Base-by-base conservation (phyloP, 2,797 vertebrate genomes). In the Loriculus beryllinus region DNA sequence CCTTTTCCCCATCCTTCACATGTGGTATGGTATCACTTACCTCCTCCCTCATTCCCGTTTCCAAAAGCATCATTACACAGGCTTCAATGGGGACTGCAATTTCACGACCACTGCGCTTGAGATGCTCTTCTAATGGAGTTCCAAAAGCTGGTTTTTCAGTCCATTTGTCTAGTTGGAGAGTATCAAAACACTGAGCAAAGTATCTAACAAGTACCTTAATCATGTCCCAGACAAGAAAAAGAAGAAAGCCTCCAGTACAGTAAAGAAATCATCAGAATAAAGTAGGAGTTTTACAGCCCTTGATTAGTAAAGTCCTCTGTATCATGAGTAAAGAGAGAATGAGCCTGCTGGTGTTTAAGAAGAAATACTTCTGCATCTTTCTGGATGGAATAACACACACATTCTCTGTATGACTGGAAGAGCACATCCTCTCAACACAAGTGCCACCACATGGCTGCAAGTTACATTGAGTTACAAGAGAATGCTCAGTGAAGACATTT, bases 21-120 rank as follows among this genome's bases (percentile, higher is more conserved):
- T 0, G 6, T 1, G 29, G 5, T 2, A 7, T 0, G 49, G 11
- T 6, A 2, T 10, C 16, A 80, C 93, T 67, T 82, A 99, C 99
- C 99, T 99, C 99, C 95, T 99, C 99, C 95, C 98, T 99, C 99
- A 99, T 99, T 87, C 99, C 99, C 0, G 99, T 99, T 94, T 99
- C 99, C 74, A 99, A 96, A 14, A 99, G 98, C 98, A 99, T 99
- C 99, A 99, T 99, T 82, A 99, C 98, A 26, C 99, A 99, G 86
- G 99, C 99, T 94, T 99, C 99, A 2, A 99, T 89, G 3, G 99
- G 99, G 70, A 99, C 98, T 0, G 99, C 99, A 1, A 99, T 98
- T 94, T 99, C 99, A 33, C 99, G 98, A 45, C 98, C 97, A 1
- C 99, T 99, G 90, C 99, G 98, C 82, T 99, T 99, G 92, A 99